phyloP scores from a whole-genome alignment of 2,113 vertebrate species.

The Isichthys henryi region DNA sequence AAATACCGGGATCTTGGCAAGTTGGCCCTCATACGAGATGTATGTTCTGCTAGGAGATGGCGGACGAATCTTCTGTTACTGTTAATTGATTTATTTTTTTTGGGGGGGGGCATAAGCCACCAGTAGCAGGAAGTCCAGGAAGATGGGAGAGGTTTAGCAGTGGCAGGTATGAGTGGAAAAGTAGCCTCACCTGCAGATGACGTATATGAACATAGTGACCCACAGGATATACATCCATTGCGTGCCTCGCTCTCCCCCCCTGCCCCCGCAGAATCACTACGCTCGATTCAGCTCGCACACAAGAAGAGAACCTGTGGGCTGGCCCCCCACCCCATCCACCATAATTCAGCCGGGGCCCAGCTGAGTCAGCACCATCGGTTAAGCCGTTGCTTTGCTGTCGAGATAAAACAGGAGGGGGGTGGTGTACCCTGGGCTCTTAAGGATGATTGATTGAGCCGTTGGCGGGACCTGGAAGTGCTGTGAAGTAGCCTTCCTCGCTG shows the following conservation, averaged over 20 bases:
- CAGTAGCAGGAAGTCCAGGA: not conserved
- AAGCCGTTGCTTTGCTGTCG: not conserved
- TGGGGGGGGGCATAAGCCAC: not conserved
- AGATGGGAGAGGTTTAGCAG: not conserved
- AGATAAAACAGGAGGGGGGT: constrained; percentile 2
- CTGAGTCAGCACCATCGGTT: constrained; percentile 1
- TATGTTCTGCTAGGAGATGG: not conserved
- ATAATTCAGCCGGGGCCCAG: not conserved
- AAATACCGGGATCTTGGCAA: not conserved
- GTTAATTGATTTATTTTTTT: not conserved
- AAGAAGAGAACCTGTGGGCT: not conserved
- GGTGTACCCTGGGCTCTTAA: not conserved
- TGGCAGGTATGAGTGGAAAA: not conserved
- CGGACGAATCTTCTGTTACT: not conserved
- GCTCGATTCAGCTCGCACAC: not conserved
- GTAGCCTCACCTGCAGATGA: not conserved
- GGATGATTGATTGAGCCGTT: constrained; percentile 8
- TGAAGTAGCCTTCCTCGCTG: not conserved
- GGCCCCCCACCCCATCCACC: not conserved
- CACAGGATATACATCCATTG: not conserved
- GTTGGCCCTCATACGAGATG: not conserved
- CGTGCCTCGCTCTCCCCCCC: not conserved
- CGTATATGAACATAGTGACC: not conserved
- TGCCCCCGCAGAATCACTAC: not conserved
- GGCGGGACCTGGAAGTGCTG: not conserved